Evolutionary conservation across 2,113 vertebrate genomes (phyloP).

Genomic region (Silurus meridionalis): DNA sequence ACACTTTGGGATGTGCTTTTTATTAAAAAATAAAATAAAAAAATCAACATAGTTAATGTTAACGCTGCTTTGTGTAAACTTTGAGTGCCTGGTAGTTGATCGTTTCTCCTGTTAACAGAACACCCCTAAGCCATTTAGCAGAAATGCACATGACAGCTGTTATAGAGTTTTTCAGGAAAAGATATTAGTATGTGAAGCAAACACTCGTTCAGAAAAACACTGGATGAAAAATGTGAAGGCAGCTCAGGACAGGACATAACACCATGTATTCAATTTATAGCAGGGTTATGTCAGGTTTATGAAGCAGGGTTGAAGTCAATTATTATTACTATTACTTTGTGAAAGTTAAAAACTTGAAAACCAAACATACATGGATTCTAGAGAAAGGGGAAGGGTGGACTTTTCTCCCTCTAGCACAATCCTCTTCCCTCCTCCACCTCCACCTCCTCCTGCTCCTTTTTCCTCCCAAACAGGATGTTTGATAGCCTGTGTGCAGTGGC

Average conservation of each 20-base stretch:
- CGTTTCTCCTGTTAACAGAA: background rate
- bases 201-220: background rate
- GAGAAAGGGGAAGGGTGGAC: constrained; percentile 13
- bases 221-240: background rate
- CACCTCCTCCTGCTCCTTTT: background rate
- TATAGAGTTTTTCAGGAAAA: background rate
- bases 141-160: background rate
- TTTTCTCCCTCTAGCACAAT: background rate
- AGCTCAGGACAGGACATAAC: background rate
- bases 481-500: constrained; percentile 42
- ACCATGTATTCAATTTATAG: background rate
- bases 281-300: background rate
- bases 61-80: background rate
- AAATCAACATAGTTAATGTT: background rate
- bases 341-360: background rate
- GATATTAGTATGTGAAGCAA: background rate
- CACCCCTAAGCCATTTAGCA: background rate
- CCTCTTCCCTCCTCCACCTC: background rate
- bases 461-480: constrained; percentile 49
- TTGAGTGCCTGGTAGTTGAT: background rate
- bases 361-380: background rate
- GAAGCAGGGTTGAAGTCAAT: background rate
- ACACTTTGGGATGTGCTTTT: background rate
- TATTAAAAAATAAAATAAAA: background rate
- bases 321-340: background rate